phyloP scores from a whole-genome alignment of 2,888 invertebrate genomes.

The Euphydryas editha region DNA sequence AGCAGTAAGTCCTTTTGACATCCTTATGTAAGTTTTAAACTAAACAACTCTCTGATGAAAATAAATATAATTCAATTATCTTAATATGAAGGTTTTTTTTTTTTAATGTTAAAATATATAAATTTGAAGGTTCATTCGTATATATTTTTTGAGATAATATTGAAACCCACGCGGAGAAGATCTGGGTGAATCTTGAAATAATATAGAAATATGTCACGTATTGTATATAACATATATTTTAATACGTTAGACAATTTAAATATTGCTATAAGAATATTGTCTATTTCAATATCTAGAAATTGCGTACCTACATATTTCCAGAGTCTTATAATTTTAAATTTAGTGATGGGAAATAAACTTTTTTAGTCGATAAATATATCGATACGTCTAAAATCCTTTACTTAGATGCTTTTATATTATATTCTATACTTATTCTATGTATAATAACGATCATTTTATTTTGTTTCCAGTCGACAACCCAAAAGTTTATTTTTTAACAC shows the following conservation, averaged over 20 bases:
- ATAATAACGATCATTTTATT: no score
- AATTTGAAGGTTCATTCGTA: no score
- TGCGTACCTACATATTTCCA: not conserved
- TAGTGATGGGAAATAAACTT: not conserved
- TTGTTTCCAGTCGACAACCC: no score
- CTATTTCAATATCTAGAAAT: not conserved
- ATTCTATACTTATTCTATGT: not conserved
- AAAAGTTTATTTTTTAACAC: no score
- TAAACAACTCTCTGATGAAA: no score
- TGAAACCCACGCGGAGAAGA: not conserved
- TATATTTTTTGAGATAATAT: no score
- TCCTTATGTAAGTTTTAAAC: no score
- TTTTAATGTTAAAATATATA: no score
- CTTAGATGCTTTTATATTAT: not conserved
- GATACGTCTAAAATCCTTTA: not conserved
- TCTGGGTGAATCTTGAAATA: not conserved
- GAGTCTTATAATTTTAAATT: not conserved
- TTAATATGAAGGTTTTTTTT: no score
- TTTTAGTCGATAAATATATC: not conserved
- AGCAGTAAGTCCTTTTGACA: no score
- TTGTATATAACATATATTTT: not conserved
- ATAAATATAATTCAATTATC: no score
- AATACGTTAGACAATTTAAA: not conserved
- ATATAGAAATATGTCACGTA: not conserved
- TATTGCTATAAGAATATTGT: not conserved